Percentiles rank a stretch among this genome's conserved stretches.
Evolutionary conservation across 2,888 invertebrate genomes (phyloP).

Genomic region (Synergus japonicus): DNA sequence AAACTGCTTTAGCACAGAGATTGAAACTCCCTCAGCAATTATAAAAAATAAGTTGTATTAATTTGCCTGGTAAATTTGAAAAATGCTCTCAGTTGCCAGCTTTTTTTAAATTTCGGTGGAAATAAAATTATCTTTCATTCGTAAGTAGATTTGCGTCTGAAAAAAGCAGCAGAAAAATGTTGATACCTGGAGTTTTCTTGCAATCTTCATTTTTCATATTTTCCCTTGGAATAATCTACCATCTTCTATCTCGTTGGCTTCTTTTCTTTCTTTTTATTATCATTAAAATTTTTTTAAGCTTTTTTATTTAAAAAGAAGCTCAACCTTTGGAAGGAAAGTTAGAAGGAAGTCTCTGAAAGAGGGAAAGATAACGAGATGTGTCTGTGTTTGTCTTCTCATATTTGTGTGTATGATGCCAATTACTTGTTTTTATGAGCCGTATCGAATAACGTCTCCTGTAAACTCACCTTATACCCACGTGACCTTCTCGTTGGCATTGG

Average conservation of each 20-base stretch:
- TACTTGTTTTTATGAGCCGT: slow-evolving; percentile 47
- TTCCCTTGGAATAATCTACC: neutral
- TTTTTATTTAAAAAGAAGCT: neutral
- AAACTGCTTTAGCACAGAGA: slow-evolving; percentile 7
- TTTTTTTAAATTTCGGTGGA: neutral
- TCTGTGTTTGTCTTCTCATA: slow-evolving; percentile 6
- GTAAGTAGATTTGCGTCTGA: neutral
- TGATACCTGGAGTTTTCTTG: neutral
- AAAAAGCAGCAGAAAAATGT: neutral
- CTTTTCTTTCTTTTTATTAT: neutral
- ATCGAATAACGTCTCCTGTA: slow-evolving; percentile 44
- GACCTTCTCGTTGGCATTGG: slow-evolving; percentile 2
- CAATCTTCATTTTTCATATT: neutral
- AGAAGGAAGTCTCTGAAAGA: slow-evolving; percentile 18
- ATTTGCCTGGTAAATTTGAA: neutral
- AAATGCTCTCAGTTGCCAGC: neutral
- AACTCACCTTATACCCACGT: slow-evolving; percentile 29
- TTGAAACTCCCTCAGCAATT: slow-evolving; percentile 6
- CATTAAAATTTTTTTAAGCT: neutral
- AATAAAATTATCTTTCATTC: neutral
- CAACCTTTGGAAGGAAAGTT: neutral
- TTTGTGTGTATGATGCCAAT: slow-evolving; percentile 47
- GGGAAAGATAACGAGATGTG: slow-evolving; percentile 12
- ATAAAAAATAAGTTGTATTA: slow-evolving; percentile 10
- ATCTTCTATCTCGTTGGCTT: neutral